phyloP scores from a whole-genome alignment of 2,113 vertebrate genomes.

The Lucifuga dentata region DNA sequence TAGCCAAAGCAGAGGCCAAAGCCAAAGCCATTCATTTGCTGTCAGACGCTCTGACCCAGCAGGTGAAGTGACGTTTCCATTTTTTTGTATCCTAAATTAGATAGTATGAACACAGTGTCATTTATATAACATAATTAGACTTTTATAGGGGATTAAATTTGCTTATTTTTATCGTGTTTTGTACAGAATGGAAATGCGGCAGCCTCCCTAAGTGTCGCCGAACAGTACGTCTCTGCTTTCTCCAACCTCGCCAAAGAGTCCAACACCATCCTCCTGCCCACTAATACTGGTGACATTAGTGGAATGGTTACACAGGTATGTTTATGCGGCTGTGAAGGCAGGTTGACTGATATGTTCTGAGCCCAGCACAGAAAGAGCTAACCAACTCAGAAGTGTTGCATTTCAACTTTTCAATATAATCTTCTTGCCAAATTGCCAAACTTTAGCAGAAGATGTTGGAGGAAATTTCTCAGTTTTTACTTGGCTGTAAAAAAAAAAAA shows the following conservation, averaged over 20 bases:
- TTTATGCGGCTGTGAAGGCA: too few species aligned
- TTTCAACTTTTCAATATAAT: too few species aligned
- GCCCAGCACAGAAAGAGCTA: too few species aligned
- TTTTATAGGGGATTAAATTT: background rate
- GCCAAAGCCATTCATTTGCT: constrained; percentile 90
- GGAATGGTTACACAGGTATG: constrained; percentile 96
- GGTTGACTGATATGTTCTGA: too few species aligned
- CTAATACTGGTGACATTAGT: constrained; percentile 88
- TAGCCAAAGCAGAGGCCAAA: constrained; percentile 93
- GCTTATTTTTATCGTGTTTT: background rate
- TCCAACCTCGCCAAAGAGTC: constrained; percentile 94
- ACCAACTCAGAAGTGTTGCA: too few species aligned
- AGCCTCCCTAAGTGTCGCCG: constrained; percentile 91
- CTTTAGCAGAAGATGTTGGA: too few species aligned
- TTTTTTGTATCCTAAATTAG: too few species aligned
- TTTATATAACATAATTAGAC: background rate
- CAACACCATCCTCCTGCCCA: constrained; percentile 93
- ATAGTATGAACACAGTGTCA: background rate
- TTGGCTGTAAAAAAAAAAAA: too few species aligned
- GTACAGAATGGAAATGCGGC: constrained; percentile 89
- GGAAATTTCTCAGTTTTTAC: too few species aligned
- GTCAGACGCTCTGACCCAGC: constrained; percentile 87
- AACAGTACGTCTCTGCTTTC: constrained; percentile 95
- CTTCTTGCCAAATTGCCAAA: too few species aligned
- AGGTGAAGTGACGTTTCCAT: constrained; percentile 76